Percentiles rank a stretch among this genome's conserved stretches.
phyloP scores from a whole-genome alignment of 2,888 invertebrate species.

The Melanostoma scalare region DNA sequence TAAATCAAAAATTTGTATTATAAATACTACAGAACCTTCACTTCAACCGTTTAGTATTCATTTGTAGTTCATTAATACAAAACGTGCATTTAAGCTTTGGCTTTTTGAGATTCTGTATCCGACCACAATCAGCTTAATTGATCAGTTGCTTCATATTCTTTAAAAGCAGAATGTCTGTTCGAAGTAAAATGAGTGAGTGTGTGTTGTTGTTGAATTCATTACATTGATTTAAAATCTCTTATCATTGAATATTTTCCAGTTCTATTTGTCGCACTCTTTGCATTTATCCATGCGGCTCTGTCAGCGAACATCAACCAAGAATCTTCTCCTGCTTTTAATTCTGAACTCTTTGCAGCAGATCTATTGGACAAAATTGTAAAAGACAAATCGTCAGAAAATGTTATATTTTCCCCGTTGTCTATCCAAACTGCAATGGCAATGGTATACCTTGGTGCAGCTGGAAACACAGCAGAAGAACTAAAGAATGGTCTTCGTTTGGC shows the following conservation, averaged over 20 bases:
- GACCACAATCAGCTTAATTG: no score
- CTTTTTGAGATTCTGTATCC: no score
- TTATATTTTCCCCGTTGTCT: conserved; percentile 82
- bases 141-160: no score
- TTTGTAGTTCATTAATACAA: no score
- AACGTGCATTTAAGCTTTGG: no score
- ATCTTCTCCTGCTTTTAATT: not conserved
- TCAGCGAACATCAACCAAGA: not conserved
- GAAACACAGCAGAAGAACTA: conserved; percentile 79
- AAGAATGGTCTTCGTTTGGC: conserved; percentile 74
- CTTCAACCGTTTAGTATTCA: no score
- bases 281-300: conserved; percentile 29
- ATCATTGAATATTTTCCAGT: not conserved
- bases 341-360: conserved; percentile 75
- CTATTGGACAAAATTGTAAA: conserved; percentile 74
- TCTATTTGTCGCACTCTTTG: not conserved
- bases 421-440: conserved; percentile 88
- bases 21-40: no score
- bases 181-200: no score
- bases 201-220: no score
- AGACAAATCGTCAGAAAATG: conserved; percentile 71
- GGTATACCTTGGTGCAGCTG: conserved; percentile 87
- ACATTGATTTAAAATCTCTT: not conserved
- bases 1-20: no score
- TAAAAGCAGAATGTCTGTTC: no score